phyloP scores from a whole-genome alignment of 2,797 vertebrate species.

The Martes flavigula region DNA sequence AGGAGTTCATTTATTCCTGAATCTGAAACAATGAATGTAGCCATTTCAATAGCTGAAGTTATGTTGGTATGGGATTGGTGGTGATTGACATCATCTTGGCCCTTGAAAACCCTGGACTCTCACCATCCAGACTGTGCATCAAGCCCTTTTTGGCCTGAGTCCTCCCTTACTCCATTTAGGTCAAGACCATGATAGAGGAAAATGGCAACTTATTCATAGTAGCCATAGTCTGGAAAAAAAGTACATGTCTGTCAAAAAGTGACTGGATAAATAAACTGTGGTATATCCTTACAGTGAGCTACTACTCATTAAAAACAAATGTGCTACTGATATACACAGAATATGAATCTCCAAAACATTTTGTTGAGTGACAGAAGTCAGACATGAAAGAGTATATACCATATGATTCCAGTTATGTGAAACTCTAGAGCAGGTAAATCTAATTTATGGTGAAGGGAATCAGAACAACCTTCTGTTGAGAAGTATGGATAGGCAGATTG shows the following conservation, averaged over 20 bases:
- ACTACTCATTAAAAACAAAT: neutral
- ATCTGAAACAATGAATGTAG: neutral
- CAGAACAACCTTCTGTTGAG: neutral
- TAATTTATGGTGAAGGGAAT: neutral
- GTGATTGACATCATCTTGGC: neutral
- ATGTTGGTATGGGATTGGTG: neutral
- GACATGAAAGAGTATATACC: neutral
- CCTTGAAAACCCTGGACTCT: neutral
- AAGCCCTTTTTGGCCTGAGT: neutral
- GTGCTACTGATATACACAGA: neutral
- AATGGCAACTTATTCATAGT: neutral
- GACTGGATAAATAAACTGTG: neutral
- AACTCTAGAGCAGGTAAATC: neutral
- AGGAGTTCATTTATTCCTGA: neutral
- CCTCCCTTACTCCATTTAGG: neutral
- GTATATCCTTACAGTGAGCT: neutral
- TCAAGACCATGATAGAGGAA: neutral
- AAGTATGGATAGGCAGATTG: neutral
- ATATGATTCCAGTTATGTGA: neutral
- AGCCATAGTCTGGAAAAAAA: neutral
- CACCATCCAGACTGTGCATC: too few relatives aligned
- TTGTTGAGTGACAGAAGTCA: neutral
- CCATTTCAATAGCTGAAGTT: neutral
- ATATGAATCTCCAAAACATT: neutral
- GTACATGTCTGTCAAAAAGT: neutral